Percentiles rank a stretch among this genome's conserved stretches.
Evolutionary conservation across 2,797 vertebrate genomes (phyloP).

Genomic region (Dermochelys coriacea): DNA sequence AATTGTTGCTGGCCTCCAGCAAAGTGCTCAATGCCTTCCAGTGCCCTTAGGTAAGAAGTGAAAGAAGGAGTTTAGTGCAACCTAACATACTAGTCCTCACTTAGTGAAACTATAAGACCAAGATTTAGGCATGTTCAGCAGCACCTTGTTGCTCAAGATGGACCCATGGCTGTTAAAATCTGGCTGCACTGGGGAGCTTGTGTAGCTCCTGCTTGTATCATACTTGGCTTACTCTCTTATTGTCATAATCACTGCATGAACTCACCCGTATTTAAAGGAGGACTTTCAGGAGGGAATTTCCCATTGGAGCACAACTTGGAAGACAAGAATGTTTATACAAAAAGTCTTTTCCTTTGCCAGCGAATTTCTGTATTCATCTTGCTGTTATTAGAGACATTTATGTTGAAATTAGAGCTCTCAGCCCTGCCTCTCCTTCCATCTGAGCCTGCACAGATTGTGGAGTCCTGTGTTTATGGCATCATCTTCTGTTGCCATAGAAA

Average conservation of each 20-base stretch:
- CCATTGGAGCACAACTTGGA: slow-evolving; percentile 44
- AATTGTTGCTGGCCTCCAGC: not conserved
- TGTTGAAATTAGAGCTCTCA: slow-evolving; percentile 47
- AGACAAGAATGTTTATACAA: slow-evolving; percentile 41
- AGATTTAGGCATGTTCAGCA: slow-evolving; percentile 36
- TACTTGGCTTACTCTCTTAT: not conserved
- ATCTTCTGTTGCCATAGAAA: slow-evolving; percentile 40
- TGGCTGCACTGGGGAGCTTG: not conserved
- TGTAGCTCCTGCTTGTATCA: not conserved
- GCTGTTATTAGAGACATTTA: slow-evolving; percentile 38
- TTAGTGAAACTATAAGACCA: accelerated
- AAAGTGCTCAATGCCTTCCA: not conserved
- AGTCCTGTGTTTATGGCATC: slow-evolving; percentile 67
- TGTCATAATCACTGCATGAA: not conserved
- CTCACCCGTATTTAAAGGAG: not conserved
- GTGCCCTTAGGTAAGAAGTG: accelerated
- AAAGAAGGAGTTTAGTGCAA: slow-evolving; percentile 35
- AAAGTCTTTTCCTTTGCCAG: slow-evolving; percentile 24
- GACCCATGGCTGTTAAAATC: slow-evolving; percentile 17
- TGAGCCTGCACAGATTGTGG: slow-evolving; percentile 37
- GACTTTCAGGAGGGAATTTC: slow-evolving; percentile 29
- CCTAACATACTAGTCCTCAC: slow-evolving; percentile 18
- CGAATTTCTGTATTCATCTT: slow-evolving; percentile 32
- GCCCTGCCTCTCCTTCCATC: slow-evolving; percentile 55
- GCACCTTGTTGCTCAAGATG: not conserved